These are phyloP conservation scores for Hippasteria phrygiana DNA, from an alignment of 53 echinoderm and acorn worm genomes.

Conservation along the genomic window DNA sequence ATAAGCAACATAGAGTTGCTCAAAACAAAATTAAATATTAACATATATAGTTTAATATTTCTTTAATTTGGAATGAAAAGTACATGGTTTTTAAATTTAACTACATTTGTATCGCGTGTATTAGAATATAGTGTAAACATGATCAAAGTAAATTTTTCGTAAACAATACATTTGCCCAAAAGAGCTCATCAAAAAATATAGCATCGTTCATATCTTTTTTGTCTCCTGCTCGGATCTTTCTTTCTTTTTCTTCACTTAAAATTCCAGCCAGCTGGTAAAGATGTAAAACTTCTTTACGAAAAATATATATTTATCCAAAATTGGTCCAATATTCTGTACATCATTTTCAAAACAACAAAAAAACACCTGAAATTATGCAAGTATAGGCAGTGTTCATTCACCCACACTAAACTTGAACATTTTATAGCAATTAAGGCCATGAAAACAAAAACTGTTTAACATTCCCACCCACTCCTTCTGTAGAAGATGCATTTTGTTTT, in stretches of 20 bases:
- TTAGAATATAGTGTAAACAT: neutral
- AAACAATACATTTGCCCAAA: too few relatives aligned
- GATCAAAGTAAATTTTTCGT: neutral
- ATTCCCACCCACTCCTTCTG: too few relatives aligned
- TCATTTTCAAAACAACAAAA: neutral
- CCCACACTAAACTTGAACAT: neutral
- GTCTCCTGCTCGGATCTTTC: neutral
- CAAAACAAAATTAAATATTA: too few relatives aligned
- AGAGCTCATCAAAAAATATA: too few relatives aligned
- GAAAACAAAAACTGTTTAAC: neutral
- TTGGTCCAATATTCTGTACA: conserved; percentile 27
- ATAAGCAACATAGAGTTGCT: too few relatives aligned
- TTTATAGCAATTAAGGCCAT: neutral
- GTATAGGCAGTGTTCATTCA: neutral
- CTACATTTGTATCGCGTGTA: too few relatives aligned
- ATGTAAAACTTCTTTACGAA: neutral
- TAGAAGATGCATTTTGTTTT: too few relatives aligned
- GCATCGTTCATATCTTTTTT: neutral
- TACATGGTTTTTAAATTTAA: too few relatives aligned
- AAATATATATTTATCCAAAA: conserved; percentile 25
- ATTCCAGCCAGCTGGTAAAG: conserved; percentile 61
- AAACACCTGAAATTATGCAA: neutral
- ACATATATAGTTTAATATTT: too few relatives aligned
- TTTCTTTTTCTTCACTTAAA: neutral
- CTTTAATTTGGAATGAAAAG: too few relatives aligned